phyloP scores from a whole-genome alignment of 2,888 invertebrate genomes.

The Drosophila hawaiiensis region DNA sequence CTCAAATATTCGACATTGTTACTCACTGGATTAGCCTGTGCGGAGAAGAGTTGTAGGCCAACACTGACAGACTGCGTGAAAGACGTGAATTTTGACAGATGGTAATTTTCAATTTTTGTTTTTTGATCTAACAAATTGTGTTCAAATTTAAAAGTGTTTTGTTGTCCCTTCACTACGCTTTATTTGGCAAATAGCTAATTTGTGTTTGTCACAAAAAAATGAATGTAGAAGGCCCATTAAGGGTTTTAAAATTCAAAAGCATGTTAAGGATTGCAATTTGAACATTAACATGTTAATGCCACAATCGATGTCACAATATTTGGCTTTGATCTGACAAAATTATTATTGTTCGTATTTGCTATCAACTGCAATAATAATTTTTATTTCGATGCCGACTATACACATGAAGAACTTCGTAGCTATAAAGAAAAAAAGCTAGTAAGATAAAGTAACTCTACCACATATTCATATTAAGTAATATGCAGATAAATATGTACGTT shows the following conservation, averaged over 20 bases:
- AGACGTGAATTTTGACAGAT: constrained; percentile 84
- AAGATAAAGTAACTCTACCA: not conserved
- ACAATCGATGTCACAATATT: constrained; percentile 82
- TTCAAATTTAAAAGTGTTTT: constrained; percentile 72
- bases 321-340: constrained; percentile 50
- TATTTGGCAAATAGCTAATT: constrained; percentile 77
- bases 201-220: constrained; percentile 58
- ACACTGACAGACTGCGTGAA: constrained; percentile 59
- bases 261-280: constrained; percentile 50
- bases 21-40: constrained; percentile 55
- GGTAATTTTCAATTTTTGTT: constrained; percentile 82
- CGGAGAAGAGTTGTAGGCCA: constrained; percentile 36
- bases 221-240: constrained; percentile 54
- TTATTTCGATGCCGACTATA: not conserved
- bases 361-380: not conserved
- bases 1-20: constrained; percentile 49
- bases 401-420: not conserved
- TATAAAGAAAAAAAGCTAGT: not conserved
- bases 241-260: constrained; percentile 46
- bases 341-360: constrained; percentile 4
- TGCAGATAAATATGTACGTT: not conserved
- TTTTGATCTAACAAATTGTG: constrained; percentile 82
- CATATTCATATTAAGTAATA: not conserved
- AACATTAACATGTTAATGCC: constrained; percentile 54
- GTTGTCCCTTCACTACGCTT: constrained; percentile 70